Evolutionary conservation across 2,888 invertebrate genomes (phyloP), one percentile per base, ranked within the genome.

Genomic region (Drosophila tanythrix): DNA sequence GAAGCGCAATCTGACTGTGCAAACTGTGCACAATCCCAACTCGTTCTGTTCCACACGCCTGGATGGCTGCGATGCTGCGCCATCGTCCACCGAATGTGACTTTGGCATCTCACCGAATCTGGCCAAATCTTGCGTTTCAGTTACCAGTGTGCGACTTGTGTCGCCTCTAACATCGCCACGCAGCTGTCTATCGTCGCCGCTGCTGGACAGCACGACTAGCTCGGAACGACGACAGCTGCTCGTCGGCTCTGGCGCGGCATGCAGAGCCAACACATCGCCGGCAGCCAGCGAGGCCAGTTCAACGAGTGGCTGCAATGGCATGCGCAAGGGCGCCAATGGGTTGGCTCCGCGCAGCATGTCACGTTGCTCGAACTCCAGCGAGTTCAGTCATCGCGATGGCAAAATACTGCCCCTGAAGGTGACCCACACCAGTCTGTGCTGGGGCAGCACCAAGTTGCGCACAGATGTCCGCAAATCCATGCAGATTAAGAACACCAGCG

Each of bases 361-460:
- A 0, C 91, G 92, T n/a, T 92, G 91, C 33, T 93, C 92, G 1
- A 92, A 83, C 65, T 90, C 92, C 0, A 93, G 93, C 66, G 92
- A 93, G 78, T 93, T 93, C 29, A 93, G 91, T 46, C 92, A 92
- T 70, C 89, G 91, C 1, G 92, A 92, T 74, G 92, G 91, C 0
- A 91, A 91, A 61, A 58, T 76, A 5, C 82, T 94, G 13, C 95
- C 95, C 0, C 92, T 95, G 15, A 94, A 94, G 83, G 94, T 94
- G 1, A 95, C 95, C 0, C 94, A 94, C 48, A 92, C 93, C 11
- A 94, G 95, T 74, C 81, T 95, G 8, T 94, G 94, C 21, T 95
- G 95, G 95, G 94, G 94, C 35, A 95, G 95, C 80, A 91, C 95
- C 3, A 94, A 94, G 85, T 88, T 94, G 13, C 94, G 95, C 36